phyloP scores from a whole-genome alignment of 2,888 invertebrate genomes.

The Philereme vetulata region DNA sequence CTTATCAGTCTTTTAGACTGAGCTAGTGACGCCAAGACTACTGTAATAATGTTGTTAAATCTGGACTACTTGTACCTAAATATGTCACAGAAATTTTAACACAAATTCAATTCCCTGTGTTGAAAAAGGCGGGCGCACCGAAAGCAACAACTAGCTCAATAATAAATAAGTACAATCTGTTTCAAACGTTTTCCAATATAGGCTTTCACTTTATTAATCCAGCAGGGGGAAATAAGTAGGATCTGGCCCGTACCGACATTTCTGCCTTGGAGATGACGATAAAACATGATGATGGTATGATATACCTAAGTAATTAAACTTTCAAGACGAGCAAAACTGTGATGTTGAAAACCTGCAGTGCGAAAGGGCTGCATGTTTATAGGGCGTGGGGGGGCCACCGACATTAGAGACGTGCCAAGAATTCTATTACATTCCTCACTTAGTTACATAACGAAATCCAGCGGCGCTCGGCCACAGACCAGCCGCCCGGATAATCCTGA shows the following conservation, averaged over 20 bases:
- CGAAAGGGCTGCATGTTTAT: conserved; percentile 32
- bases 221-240: conserved; percentile 21
- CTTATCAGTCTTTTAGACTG: too few species aligned
- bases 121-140: too few species aligned
- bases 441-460: conserved; percentile 33
- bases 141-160: neutral
- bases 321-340: neutral
- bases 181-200: conserved; percentile 24
- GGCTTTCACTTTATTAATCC: conserved; percentile 21
- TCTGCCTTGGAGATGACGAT: neutral
- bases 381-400: conserved; percentile 27
- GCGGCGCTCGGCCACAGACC: conserved; percentile 19
- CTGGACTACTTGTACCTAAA: too few species aligned
- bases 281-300: neutral
- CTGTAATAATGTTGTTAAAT: too few species aligned
- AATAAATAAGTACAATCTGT: conserved; percentile 5
- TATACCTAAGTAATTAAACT: neutral
- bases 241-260: conserved; percentile 14
- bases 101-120: too few species aligned
- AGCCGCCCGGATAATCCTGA: conserved; percentile 28
- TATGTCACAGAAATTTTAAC: too few species aligned
- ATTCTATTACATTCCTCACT: conserved; percentile 37
- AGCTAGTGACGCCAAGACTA: too few species aligned
- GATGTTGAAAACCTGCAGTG: conserved; percentile 20
- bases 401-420: conserved; percentile 37